phyloP scores from a whole-genome alignment of 2,888 invertebrate genomes.

The Caenorhabditis japonica region DNA sequence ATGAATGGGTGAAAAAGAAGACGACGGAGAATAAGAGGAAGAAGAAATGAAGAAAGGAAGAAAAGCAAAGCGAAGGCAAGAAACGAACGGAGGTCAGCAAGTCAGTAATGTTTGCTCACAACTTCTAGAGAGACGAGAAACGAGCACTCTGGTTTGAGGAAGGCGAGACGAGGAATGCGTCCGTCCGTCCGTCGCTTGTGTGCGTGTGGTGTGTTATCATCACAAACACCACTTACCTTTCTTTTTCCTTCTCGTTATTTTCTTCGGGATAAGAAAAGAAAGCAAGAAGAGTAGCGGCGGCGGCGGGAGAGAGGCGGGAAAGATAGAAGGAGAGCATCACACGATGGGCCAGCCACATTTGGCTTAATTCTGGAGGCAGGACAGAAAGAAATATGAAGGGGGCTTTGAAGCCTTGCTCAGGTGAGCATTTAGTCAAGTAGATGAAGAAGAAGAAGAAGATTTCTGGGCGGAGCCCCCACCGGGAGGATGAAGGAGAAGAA shows the following conservation, averaged over 20 bases:
- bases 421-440: constrained; percentile 1
- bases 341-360: no score
- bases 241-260: no score
- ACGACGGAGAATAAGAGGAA: neutral
- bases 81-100: neutral
- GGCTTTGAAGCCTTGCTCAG: no score
- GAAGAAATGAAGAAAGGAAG: constrained; percentile 6
- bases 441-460: constrained; percentile 16
- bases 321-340: no score
- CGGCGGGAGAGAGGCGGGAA: no score
- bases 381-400: no score
- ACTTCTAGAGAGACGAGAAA: constrained; percentile 18
- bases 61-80: neutral
- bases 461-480: constrained; percentile 7
- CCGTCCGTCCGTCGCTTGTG: neutral
- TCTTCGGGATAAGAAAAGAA: no score
- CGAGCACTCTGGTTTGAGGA: neutral
- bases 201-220: constrained; percentile 21
- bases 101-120: constrained; percentile 33
- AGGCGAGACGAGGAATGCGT: neutral
- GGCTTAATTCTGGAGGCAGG: no score
- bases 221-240: constrained; percentile 18
- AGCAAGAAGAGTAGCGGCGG: no score
- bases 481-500: neutral
- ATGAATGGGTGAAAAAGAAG: no score